A percentile compares a stretch with the other conserved stretches of the same genome.
phyloP scores from a whole-genome alignment of 2,797 vertebrate genomes.

The Clarias laeviceps region DNA sequence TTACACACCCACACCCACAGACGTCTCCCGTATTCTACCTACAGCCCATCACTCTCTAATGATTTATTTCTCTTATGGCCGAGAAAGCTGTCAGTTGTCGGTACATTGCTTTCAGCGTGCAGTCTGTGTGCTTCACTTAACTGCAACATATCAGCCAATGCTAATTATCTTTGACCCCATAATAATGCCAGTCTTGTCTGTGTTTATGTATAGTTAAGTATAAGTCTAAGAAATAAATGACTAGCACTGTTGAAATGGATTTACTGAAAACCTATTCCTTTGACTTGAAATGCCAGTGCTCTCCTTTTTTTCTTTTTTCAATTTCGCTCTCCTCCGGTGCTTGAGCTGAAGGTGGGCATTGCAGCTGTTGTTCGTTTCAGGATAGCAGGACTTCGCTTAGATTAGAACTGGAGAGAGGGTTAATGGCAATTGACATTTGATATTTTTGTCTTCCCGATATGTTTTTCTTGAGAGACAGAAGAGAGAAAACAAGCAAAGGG shows the following conservation, averaged over 20 bases:
- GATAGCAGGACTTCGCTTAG: slow-evolving; percentile 25
- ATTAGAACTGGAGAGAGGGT: slow-evolving; percentile 25
- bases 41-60: slow-evolving; percentile 43
- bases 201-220: not conserved
- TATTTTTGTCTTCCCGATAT: slow-evolving; percentile 15
- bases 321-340: slow-evolving; percentile 9
- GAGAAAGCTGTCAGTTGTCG: slow-evolving; percentile 77
- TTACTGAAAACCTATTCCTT: not conserved
- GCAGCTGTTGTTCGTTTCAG: slow-evolving; percentile 42
- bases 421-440: slow-evolving; percentile 20
- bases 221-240: not conserved
- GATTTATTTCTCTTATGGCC: slow-evolving; percentile 61
- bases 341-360: slow-evolving; percentile 18
- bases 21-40: slow-evolving; percentile 46
- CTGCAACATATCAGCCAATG: slow-evolving; percentile 61
- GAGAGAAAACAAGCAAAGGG: not conserved
- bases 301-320: not conserved
- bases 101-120: slow-evolving; percentile 56
- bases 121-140: slow-evolving; percentile 70
- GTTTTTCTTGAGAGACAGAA: not conserved
- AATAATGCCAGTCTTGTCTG: slow-evolving; percentile 21
- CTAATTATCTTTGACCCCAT: slow-evolving; percentile 64
- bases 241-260: not conserved
- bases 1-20: slow-evolving; percentile 9
- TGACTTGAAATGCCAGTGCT: not conserved